Percentiles rank a stretch among this genome's conserved stretches.
phyloP scores from a whole-genome alignment of 2,888 invertebrate genomes.

The Phaedon cochleariae region DNA sequence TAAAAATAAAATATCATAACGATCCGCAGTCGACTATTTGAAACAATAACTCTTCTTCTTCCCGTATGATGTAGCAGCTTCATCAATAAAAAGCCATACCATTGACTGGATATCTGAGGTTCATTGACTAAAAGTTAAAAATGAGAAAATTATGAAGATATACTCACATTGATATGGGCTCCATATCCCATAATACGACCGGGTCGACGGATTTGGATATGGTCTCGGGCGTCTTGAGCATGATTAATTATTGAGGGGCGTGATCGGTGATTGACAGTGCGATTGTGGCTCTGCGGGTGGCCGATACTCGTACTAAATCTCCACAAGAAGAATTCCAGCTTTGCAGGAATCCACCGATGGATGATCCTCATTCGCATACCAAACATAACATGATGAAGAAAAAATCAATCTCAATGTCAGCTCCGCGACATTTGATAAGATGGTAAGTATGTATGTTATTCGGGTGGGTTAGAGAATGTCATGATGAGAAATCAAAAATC shows the following conservation, averaged over 20 bases:
- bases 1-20: no score
- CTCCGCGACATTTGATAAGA: no score
- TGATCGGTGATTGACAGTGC: slow-evolving; percentile 62
- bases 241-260: slow-evolving; percentile 62
- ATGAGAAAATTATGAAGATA: slow-evolving; percentile 13
- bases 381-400: no score
- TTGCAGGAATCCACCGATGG: background rate
- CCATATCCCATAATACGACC: slow-evolving; percentile 6
- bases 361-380: no score
- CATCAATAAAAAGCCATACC: no score
- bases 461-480: no score
- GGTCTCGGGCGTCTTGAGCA: slow-evolving; percentile 51
- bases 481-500: no score
- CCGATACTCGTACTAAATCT: slow-evolving; percentile 34
- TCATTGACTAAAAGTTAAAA: slow-evolving; percentile 2
- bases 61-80: no score
- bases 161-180: slow-evolving; percentile 14
- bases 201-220: slow-evolving; percentile 13
- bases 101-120: background rate
- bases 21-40: no score
- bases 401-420: no score
- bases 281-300: slow-evolving; percentile 61
- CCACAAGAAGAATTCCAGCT: slow-evolving; percentile 6
- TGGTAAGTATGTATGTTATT: no score
- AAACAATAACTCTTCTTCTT: no score